A percentile compares a stretch with the other conserved stretches of the same genome.
Conservation (phyloP, 2,113 vertebrate genomes). For the Origma solitaria region DNA sequence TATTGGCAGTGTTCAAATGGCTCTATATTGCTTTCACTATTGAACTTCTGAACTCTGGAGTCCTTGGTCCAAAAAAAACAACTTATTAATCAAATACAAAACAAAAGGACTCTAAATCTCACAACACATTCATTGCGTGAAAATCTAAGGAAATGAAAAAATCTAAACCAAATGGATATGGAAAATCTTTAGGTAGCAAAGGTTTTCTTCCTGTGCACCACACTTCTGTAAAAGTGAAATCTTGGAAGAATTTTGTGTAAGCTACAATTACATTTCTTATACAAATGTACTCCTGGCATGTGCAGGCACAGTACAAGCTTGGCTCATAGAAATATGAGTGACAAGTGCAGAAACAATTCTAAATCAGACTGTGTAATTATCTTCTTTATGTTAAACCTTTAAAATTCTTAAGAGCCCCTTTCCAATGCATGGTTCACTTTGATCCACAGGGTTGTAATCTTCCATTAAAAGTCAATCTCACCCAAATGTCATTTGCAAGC, state of each 20-base stretch:
- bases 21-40: background rate
- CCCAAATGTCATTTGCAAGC: conserved; percentile 62
- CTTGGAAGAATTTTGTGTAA: background rate
- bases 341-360: conserved; percentile 57
- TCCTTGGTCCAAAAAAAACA: background rate
- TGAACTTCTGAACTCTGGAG: background rate
- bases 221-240: background rate
- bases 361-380: conserved; percentile 59
- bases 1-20: background rate
- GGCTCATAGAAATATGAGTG: conserved; percentile 9
- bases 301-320: background rate
- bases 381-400: conserved; percentile 59
- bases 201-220: background rate
- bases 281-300: background rate
- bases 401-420: conserved; percentile 61
- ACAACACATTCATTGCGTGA: background rate
- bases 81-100: background rate
- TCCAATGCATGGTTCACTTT: conserved; percentile 54
- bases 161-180: background rate
- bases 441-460: conserved; percentile 62
- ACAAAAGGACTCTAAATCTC: background rate
- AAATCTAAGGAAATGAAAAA: background rate
- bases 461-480: conserved; percentile 64
- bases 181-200: background rate
- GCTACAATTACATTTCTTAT: background rate